Conservation (phyloP, 1,140 invertebrate species). For the Saccostrea echinata region DNA sequence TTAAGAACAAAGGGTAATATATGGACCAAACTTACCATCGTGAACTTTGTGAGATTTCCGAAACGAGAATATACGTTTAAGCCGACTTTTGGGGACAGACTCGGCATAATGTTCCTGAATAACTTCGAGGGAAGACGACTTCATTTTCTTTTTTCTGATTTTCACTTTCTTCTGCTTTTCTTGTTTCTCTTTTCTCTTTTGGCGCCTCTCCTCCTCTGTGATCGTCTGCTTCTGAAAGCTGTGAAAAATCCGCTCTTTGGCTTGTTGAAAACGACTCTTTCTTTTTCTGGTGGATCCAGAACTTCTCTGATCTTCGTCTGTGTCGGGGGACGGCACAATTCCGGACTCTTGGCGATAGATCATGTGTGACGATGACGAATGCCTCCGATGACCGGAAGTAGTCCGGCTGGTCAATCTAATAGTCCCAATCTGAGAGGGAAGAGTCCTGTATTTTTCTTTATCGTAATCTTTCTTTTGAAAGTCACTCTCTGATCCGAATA, state of each 20-base stretch:
- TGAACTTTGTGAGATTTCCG: background rate
- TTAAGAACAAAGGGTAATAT: background rate
- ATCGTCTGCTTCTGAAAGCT: slow-evolving; percentile 60
- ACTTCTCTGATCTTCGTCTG: slow-evolving; percentile 51
- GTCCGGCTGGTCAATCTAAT: slow-evolving; percentile 1
- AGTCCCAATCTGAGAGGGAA: slow-evolving; percentile 37
- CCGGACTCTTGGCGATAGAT: slow-evolving; percentile 50
- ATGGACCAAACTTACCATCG: background rate
- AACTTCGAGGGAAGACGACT: background rate
- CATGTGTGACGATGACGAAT: background rate
- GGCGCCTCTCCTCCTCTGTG: slow-evolving; percentile 39
- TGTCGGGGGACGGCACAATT: slow-evolving; percentile 56
- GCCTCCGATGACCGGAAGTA: background rate
- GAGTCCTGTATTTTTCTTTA: slow-evolving; percentile 46
- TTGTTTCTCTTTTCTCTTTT: slow-evolving; percentile 8
- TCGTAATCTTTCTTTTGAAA: slow-evolving; percentile 54
- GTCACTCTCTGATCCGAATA: background rate
- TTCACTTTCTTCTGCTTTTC: background rate
- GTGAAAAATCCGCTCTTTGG: slow-evolving; percentile 62
- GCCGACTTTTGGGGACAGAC: background rate
- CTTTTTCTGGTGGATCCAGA: slow-evolving; percentile 57
- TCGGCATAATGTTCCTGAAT: background rate
- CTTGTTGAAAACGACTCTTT: slow-evolving; percentile 63
- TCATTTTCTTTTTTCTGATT: slow-evolving; percentile 9
- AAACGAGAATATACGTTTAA: background rate